Evolutionary conservation across 2,797 vertebrate species (phyloP), one percentile per base, ranked within the genome.

Genomic region (Semaprochilodus insignis): DNA sequence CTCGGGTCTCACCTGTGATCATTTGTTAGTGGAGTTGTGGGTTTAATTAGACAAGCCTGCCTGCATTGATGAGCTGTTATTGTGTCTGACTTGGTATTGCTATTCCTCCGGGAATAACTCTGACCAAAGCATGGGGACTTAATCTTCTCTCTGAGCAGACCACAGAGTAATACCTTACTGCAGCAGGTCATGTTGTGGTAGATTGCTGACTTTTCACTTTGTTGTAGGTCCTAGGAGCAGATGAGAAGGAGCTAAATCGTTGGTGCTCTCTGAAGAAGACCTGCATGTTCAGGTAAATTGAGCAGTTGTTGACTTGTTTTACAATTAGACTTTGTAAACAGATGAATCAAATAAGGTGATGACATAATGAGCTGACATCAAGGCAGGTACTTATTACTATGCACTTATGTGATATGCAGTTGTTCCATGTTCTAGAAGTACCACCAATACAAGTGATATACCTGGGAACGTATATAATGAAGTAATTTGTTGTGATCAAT

Each of bases 231-330:
- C 86, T 98, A 25, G 86, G 63, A 0, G 96, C 97, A 0, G 91
- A 97, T 0, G 97, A 98, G 86, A 96, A 95, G 81, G 97, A 97
- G 57, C 92, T 98, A 85, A 98, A 98, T 90, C 92, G 91, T 2
- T 98, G 97, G 97, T 96, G 95, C 81, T 97, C 97, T 6, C 91
- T 98, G 87, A 96, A 91, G 92, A 98, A 97, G 91, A 97, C 96
- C 1, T 98, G 97, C 94, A 98, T 98, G 96, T 97, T 95, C 93
- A 96, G 97, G 97, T 98, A 93, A 0, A 48, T 48, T 0, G 11
- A 48, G 44, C 40, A 8, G 8, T 40, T 40, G 8, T 48, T 7
- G 11, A 3, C 31, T 31, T 31, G 31, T 31, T 31, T 31, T 31
- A 55, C 54, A 55, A 3, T 55, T 13, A 15, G 0, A 15, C 15